phyloP scores from a whole-genome alignment of 2,113 vertebrate genomes.

The Clarias gariepinus region DNA sequence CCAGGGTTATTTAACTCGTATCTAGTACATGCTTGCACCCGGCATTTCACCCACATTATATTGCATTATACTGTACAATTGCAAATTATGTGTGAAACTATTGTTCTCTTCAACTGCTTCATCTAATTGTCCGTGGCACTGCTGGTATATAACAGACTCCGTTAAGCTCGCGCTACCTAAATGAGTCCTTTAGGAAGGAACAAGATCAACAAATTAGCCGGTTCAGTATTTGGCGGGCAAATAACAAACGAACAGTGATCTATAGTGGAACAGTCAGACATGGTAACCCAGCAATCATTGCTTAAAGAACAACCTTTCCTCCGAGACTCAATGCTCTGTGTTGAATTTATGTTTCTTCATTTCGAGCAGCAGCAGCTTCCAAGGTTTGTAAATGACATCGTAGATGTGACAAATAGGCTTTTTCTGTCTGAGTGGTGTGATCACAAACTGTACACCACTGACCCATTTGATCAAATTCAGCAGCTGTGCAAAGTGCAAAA shows the following conservation, averaged over 20 bases:
- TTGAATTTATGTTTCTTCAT: conserved; percentile 1
- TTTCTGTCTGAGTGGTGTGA: not conserved
- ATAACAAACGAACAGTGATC: conserved; percentile 53
- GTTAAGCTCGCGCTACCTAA: conserved; percentile 63
- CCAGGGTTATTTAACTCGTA: not conserved
- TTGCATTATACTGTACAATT: conserved; percentile 59
- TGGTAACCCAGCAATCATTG: conserved; percentile 42
- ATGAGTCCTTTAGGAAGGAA: conserved; percentile 65
- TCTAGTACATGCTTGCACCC: not conserved
- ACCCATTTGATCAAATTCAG: not conserved
- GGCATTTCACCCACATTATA: conserved; percentile 31
- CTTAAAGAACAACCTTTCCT: conserved; percentile 33
- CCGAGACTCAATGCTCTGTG: not conserved
- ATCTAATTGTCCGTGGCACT: conserved; percentile 71
- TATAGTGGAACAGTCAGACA: conserved; percentile 16
- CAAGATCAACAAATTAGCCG: conserved; percentile 62
- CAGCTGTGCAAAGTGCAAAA: not conserved
- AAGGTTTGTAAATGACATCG: not conserved
- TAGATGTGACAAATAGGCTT: conserved; percentile 11
- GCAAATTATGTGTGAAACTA: conserved; percentile 66
- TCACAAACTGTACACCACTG: not conserved
- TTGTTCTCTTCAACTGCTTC: conserved; percentile 67
- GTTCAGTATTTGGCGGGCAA: conserved; percentile 56
- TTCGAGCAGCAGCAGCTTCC: not conserved
- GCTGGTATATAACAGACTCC: conserved; percentile 65